Base-by-base conservation (phyloP, 2,797 vertebrate species). In the Argentina silus region DNA sequence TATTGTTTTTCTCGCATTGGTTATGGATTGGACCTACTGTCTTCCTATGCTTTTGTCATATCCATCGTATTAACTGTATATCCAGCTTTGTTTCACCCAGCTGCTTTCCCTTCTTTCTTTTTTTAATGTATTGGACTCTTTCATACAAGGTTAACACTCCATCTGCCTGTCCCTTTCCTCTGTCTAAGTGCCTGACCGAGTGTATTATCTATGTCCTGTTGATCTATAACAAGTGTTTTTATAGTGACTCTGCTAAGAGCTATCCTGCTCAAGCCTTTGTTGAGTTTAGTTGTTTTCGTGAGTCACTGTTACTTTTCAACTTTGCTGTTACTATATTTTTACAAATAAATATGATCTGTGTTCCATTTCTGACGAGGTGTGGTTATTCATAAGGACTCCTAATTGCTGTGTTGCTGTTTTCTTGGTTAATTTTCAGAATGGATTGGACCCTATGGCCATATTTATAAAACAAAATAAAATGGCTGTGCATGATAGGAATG, bases 251-350 rank as follows among this genome's bases (percentile, higher is more conserved):
- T 77, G 76, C 80, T 78, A 71, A 72, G 66, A 60, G 76, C 70
- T 70, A 17, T 70, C 6, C 9, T 63, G 51, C 72, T 78, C 19
- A 23, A 48, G 17, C 56, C 42, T 76, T 73, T 60, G 55, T 68
- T 73, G 19, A 19, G 72, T 68, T 23, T 44, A 62, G 74, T 67
- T 69, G 43, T 59, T 19, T 57, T 21, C 15, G 45, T 61, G 44
- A 53, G 48, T 62, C 65, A 55, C 47, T 71, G 60, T 77, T 72
- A 55, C 57, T 23, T 55, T 72, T 64, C 67, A 42, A 72, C 81
- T 66, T 77, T 85, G 56, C 76, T 79, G 74, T 90, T 81, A 82
- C 69, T 80, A 59, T 72, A 77, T 91, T 89, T 92, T 92, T 91
- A 87, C 85, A 10, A 91, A 83, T 92, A 92, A 92, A 92, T 42